These are phyloP conservation scores for pig (Sus scrofa) DNA, from an alignment of 2,113 vertebrate genomes.

Conservation along the genomic window DNA sequence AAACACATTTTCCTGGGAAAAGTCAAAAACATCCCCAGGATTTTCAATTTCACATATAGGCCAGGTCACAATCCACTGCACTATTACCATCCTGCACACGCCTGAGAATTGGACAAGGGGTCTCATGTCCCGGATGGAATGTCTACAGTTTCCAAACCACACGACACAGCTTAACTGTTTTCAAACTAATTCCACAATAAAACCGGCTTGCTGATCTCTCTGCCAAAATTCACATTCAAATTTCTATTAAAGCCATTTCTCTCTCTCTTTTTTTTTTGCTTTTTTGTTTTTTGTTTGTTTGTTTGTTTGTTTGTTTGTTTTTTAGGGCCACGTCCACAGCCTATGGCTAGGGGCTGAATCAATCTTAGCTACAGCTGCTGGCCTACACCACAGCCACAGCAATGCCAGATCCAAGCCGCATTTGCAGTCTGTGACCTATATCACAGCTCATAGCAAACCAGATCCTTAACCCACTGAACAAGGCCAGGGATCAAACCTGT, in stretches of 20 bases:
- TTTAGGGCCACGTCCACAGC: too few species aligned
- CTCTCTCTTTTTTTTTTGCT: too few species aligned
- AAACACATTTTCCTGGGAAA: conserved; percentile 36
- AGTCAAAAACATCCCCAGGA: not conserved
- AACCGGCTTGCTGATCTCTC: not conserved
- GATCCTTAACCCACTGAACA: too few species aligned
- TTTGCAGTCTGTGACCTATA: too few species aligned
- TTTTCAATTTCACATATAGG: conserved; percentile 1
- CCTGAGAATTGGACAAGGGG: not conserved
- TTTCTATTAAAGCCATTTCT: not conserved
- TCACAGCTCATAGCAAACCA: too few species aligned
- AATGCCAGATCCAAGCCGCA: too few species aligned
- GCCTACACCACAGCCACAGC: too few species aligned
- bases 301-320: too few species aligned
- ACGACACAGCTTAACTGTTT: not conserved
- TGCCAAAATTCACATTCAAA: conserved; percentile 11
- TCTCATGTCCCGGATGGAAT: not conserved
- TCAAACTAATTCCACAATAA: not conserved
- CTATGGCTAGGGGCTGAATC: too few species aligned
- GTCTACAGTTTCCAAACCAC: not conserved
- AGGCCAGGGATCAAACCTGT: too few species aligned
- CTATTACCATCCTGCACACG: not conserved
- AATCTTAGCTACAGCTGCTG: too few species aligned
- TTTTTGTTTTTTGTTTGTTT: too few species aligned
- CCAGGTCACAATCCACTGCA: not conserved